Conservation (phyloP, 53 echinoderm and acorn worm genomes). For the Temnopleurus reevesii region DNA sequence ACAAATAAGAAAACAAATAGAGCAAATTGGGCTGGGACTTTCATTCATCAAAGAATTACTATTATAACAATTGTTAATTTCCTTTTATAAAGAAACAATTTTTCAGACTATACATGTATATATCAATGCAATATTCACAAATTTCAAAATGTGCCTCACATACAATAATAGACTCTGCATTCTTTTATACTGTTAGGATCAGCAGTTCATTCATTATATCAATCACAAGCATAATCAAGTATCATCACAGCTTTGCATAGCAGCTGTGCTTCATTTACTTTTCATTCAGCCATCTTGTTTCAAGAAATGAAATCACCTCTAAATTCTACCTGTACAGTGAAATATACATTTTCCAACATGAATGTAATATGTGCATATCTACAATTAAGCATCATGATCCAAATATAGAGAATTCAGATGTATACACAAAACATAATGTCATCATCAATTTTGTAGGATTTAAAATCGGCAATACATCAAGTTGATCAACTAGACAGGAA, state of each 20-base stretch:
- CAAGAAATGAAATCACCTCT: neutral
- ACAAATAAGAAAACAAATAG: no score
- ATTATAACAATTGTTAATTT: no score
- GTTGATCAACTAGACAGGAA: no score
- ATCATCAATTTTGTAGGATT: neutral
- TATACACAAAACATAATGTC: neutral
- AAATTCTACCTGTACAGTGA: neutral
- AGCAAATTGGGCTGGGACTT: no score
- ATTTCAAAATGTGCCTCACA: neutral
- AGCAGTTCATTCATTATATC: neutral
- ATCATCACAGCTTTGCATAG: constrained; percentile 5
- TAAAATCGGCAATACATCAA: no score
- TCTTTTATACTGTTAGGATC: neutral
- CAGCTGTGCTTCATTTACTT: constrained; percentile 41
- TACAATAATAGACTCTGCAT: neutral
- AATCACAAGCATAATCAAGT: constrained; percentile 29
- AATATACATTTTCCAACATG: neutral
- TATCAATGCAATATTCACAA: no score
- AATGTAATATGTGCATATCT: neutral
- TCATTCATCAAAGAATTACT: no score
- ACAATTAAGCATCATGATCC: no score
- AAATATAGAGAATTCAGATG: no score
- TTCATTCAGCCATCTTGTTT: constrained; percentile 41
- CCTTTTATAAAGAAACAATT: neutral
- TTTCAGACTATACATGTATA: neutral